Evolutionary conservation across 2,888 invertebrate species (phyloP).

Genomic region (Sphaeridia pumilis): DNA sequence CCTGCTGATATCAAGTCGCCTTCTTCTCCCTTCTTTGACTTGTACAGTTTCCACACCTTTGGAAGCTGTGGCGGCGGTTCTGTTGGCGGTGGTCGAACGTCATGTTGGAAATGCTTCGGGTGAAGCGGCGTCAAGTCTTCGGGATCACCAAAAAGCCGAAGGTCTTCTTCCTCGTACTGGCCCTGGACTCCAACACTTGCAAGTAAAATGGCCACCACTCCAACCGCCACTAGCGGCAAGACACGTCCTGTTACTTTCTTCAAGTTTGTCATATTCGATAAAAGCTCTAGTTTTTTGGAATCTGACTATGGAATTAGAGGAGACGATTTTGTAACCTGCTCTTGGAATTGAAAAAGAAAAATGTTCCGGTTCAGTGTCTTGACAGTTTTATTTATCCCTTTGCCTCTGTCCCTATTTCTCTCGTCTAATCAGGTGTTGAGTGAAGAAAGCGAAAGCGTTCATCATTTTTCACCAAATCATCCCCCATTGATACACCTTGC

Average conservation of each 20-base stretch:
- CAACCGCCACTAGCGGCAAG: background rate
- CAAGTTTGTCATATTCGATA: background rate
- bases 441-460: constrained; percentile 16
- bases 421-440: constrained; percentile 14
- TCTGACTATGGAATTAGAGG: background rate
- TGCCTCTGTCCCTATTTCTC: constrained; percentile 2
- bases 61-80: background rate
- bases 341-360: constrained; percentile 12
- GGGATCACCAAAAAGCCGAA: constrained; percentile 9
- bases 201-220: background rate
- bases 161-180: background rate
- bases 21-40: constrained; percentile 7
- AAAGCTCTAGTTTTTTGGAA: background rate
- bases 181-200: background rate
- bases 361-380: constrained; percentile 16
- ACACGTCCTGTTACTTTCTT: background rate
- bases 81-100: background rate
- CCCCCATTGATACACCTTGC: no score
- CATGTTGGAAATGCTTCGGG: constrained; percentile 2
- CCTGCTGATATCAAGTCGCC: constrained; percentile 10
- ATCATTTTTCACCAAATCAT: no score
- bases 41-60: constrained; percentile 1
- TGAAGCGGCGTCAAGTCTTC: constrained; percentile 12
- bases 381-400: constrained; percentile 17
- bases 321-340: background rate